phyloP scores from a whole-genome alignment of 2,888 invertebrate genomes.

The Arrhopalites spinosus region DNA sequence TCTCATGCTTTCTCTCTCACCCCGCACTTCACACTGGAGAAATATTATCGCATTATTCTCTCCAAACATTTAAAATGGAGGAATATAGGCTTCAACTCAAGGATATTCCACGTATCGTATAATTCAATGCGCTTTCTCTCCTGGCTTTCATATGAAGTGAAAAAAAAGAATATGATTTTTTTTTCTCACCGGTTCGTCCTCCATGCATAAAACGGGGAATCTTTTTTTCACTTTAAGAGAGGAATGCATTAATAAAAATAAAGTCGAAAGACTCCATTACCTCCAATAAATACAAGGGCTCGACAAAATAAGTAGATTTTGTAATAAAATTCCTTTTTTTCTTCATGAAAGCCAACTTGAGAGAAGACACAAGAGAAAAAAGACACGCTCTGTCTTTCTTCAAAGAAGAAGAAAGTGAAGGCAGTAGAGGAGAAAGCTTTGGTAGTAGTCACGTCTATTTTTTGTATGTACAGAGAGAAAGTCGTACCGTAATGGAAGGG shows the following conservation, averaged over 20 bases:
- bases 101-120: too few relatives aligned
- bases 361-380: not conserved
- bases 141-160: not conserved
- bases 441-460: not conserved
- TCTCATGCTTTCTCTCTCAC: not conserved
- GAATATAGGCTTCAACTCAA: too few relatives aligned
- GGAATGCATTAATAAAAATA: not conserved
- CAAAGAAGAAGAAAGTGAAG: not conserved
- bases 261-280: not conserved
- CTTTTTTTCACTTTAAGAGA: not conserved
- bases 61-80: not conserved
- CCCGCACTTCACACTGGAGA: not conserved
- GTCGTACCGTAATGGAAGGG: not conserved
- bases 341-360: not conserved
- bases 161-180: not conserved
- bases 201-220: not conserved
- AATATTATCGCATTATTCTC: conserved; percentile 1
- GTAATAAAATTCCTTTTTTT: conserved; percentile 3
- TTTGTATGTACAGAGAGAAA: not conserved
- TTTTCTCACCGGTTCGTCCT: not conserved
- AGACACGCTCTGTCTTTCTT: too few relatives aligned
- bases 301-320: conserved; percentile 17
- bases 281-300: not conserved
- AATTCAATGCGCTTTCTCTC: not conserved
- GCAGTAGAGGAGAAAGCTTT: not conserved